Evolutionary conservation across 2,113 vertebrate genomes (phyloP).

Genomic region (Rhinichthys klamathensis): DNA sequence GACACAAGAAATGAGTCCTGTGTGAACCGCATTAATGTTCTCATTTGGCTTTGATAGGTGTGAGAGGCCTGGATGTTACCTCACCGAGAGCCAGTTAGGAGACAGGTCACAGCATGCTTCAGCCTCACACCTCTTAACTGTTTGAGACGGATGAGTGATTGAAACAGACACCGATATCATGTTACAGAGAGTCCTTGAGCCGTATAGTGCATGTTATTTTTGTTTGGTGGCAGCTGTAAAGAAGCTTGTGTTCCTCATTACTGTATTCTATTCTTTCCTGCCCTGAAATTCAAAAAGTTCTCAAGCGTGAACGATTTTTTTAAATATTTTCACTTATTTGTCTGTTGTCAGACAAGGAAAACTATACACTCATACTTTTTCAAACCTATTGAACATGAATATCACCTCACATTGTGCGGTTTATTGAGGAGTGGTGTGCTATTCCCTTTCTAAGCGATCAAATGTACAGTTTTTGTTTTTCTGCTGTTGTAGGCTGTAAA

Average conservation of each 20-base stretch:
- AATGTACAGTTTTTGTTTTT: not conserved
- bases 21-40: constrained; percentile 24
- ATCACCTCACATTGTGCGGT: not conserved
- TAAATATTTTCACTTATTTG: not conserved
- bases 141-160: constrained; percentile 49
- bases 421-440: not conserved
- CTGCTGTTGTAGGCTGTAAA: too few species aligned
- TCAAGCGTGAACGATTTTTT: not conserved
- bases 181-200: constrained; percentile 20
- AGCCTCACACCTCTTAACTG: constrained; percentile 39
- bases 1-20: not conserved
- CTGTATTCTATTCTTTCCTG: not conserved
- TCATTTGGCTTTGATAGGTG: constrained; percentile 44
- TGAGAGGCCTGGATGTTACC: constrained; percentile 30
- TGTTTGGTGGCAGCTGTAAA: not conserved
- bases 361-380: too few species aligned
- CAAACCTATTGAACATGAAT: too few species aligned
- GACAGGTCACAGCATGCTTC: constrained; percentile 27
- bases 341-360: not conserved
- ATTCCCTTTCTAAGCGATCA: not conserved
- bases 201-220: constrained; percentile 9
- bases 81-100: constrained; percentile 40
- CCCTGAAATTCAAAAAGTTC: not conserved
- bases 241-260: not conserved
- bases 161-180: constrained; percentile 48